A percentile compares a stretch with the other conserved stretches of the same genome.
phyloP scores from a whole-genome alignment of 2,888 invertebrate species.

The Drosophila gaucha region DNA sequence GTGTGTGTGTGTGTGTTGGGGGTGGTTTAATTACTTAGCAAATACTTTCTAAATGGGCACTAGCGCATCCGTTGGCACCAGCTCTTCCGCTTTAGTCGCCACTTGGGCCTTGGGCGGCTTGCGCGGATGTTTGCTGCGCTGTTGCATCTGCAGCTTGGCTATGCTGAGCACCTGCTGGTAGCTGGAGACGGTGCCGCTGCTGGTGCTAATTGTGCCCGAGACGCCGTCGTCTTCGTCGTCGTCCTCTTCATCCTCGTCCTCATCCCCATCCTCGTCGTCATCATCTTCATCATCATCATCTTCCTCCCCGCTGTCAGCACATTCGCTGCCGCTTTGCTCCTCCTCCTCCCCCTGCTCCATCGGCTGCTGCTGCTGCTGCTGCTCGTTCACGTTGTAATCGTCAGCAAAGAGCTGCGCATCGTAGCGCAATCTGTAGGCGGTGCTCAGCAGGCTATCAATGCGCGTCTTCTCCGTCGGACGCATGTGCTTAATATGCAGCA shows the following conservation, averaged over 20 bases:
- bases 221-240: conserved; percentile 63
- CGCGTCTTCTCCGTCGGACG: conserved; percentile 82
- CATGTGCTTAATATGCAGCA: conserved; percentile 85
- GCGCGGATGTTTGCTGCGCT: conserved; percentile 83
- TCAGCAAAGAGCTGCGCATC: conserved; percentile 80
- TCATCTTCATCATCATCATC: conserved; percentile 35
- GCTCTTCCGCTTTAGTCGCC: background rate
- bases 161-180: conserved; percentile 80
- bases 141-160: conserved; percentile 80
- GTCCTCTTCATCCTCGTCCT: conserved; percentile 42
- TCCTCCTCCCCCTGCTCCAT: conserved; percentile 17
- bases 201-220: conserved; percentile 63
- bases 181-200: conserved; percentile 74
- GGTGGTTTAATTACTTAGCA: conserved; percentile 43
- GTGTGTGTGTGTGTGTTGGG: background rate
- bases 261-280: conserved; percentile 21
- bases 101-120: conserved; percentile 82
- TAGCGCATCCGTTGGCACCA: conserved; percentile 65
- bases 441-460: conserved; percentile 80
- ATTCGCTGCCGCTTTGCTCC: conserved; percentile 44
- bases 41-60: conserved; percentile 68
- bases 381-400: conserved; percentile 62
- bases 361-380: conserved; percentile 38
- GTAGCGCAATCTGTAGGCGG: conserved; percentile 82
- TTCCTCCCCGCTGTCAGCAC: conserved; percentile 35